Evolutionary conservation across 1,140 invertebrate species (phyloP).

Genomic region (Mactra quadrangularis): DNA sequence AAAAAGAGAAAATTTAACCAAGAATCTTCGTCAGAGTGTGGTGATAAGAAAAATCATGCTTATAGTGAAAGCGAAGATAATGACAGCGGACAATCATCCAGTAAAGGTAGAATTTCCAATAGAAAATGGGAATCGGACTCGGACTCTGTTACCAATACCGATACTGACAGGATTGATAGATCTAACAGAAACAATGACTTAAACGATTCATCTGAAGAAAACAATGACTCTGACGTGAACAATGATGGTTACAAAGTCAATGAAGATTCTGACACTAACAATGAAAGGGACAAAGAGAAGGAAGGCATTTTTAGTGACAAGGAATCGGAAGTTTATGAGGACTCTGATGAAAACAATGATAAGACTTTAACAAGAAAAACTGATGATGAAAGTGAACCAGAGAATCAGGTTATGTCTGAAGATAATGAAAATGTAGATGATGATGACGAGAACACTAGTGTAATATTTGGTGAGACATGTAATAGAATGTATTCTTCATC

Average conservation of each 20-base stretch:
- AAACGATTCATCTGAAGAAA: neutral
- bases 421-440: neutral
- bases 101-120: neutral
- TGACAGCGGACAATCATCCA: neutral
- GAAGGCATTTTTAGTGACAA: neutral
- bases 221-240: neutral
- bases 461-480: neutral
- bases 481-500: slow-evolving; percentile 16
- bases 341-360: neutral
- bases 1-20: neutral
- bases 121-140: too few relatives aligned
- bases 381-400: neutral
- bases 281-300: neutral
- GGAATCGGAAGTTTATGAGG: neutral
- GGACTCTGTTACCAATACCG: too few relatives aligned
- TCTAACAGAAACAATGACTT: neutral
- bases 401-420: neutral
- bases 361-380: neutral
- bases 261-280: neutral
- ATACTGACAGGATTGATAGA: neutral
- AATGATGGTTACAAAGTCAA: neutral
- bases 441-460: neutral
- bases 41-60: too few relatives aligned
- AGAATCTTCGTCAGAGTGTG: neutral
- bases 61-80: neutral